These are phyloP conservation scores for Enoplolaimus lenunculus DNA, from an alignment of 2,888 invertebrate species.

Conservation along the genomic window DNA sequence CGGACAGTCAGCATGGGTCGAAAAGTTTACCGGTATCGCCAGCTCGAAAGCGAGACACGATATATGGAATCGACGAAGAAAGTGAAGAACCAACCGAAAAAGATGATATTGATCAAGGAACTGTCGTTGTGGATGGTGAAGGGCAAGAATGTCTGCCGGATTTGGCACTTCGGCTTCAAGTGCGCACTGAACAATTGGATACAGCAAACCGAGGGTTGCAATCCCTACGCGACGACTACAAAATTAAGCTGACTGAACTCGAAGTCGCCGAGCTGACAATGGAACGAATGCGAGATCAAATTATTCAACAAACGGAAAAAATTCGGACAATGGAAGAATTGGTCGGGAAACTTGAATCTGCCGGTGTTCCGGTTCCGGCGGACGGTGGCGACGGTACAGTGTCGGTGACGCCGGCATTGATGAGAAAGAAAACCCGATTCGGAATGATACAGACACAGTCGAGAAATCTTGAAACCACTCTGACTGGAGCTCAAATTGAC, in stretches of 20 bases:
- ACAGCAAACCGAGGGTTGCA: not conserved
- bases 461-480: constrained; percentile 10
- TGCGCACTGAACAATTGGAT: constrained; percentile 8
- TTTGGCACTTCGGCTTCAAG: too few species aligned
- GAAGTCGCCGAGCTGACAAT: constrained; percentile 13
- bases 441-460: not conserved
- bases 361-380: not conserved
- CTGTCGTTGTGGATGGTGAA: too few species aligned
- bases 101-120: too few species aligned
- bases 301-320: not conserved
- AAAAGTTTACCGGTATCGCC: not conserved
- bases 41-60: not conserved
- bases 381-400: not conserved
- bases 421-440: constrained; percentile 13
- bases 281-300: not conserved
- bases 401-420: not conserved
- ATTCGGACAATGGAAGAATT: not conserved
- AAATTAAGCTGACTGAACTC: constrained; percentile 6
- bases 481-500: not conserved
- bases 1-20: too few species aligned
- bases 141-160: too few species aligned
- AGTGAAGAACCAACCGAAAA: too few species aligned
- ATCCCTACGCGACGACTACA: not conserved
- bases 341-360: not conserved
- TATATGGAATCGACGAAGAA: too few species aligned